A percentile compares a stretch with the other conserved stretches of the same genome.
Evolutionary conservation across 2,113 vertebrate genomes (phyloP).

Genomic region (Empidonax traillii): DNA sequence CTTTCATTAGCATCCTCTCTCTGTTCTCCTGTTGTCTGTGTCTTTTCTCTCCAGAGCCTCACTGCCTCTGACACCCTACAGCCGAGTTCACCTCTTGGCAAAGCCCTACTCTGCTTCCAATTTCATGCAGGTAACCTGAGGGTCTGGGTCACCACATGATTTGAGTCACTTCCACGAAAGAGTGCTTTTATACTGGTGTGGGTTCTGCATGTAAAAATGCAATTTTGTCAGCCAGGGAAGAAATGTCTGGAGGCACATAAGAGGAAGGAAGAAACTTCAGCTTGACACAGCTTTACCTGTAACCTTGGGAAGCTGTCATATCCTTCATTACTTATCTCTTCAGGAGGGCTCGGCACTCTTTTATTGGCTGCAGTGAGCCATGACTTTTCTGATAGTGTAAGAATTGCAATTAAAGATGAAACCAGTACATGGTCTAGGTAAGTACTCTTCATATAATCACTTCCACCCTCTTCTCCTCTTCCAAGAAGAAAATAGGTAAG

Average conservation of each 20-base stretch:
- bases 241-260: not conserved
- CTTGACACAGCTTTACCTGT: not conserved
- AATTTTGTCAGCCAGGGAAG: not conserved
- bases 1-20: not conserved
- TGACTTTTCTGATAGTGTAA: not conserved
- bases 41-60: not conserved
- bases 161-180: not conserved
- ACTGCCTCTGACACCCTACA: not conserved
- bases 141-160: not conserved
- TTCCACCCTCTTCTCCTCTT: not conserved
- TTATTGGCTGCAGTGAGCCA: not conserved
- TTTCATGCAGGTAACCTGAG: not conserved
- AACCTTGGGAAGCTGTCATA: not conserved
- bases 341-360: not conserved
- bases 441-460: not conserved
- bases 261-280: not conserved
- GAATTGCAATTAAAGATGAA: not conserved
- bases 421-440: not conserved
- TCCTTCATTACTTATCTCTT: not conserved
- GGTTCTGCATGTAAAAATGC: not conserved
- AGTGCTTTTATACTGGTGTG: not conserved
- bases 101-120: not conserved
- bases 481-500: not conserved
- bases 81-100: not conserved
- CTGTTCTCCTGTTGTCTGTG: not conserved